phyloP scores from a whole-genome alignment of 23 tunicate genomes.

The Styela plicata region DNA sequence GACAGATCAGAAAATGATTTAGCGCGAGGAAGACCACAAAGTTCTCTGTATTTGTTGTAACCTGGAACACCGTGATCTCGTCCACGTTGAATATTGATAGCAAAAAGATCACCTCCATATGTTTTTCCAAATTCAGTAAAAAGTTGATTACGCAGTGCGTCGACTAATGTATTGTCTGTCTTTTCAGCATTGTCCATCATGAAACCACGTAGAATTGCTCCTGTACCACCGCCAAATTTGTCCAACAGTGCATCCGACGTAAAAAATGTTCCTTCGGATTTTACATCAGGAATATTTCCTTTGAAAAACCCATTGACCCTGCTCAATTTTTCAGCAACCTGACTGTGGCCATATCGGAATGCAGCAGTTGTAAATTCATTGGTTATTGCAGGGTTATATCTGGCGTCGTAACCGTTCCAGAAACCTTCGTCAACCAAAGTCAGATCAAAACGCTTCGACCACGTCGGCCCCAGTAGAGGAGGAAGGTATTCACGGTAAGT shows the following conservation, averaged over 20 bases:
- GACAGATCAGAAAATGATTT: conserved; percentile 29
- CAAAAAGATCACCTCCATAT: conserved; percentile 25
- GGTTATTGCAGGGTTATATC: conserved; percentile 57
- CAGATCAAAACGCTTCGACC: conserved; percentile 50
- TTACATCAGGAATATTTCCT: not conserved
- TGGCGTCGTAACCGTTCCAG: conserved; percentile 73
- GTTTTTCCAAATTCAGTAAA: conserved; percentile 22
- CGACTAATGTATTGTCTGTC: conserved; percentile 47
- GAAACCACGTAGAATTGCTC: conserved; percentile 69
- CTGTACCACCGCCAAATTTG: conserved; percentile 38
- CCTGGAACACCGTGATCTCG: conserved; percentile 87
- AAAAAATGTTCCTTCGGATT: conserved; percentile 38
- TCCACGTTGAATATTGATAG: conserved; percentile 83
- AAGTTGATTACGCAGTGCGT: conserved; percentile 58
- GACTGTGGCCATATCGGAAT: conserved; percentile 77
- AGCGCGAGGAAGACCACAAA: conserved; percentile 63
- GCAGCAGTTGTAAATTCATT: conserved; percentile 93
- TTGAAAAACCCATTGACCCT: conserved; percentile 50
- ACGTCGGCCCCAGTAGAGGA: conserved; percentile 44
- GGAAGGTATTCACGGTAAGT: conserved; percentile 85
- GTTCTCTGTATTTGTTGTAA: conserved; percentile 72
- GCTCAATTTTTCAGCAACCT: conserved; percentile 28
- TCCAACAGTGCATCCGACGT: conserved; percentile 47
- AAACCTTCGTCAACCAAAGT: conserved; percentile 33
- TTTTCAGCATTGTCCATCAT: conserved; percentile 42